Evolutionary conservation across 2,797 vertebrate genomes (phyloP), one percentile per base, ranked within the genome.

Genomic region (Xenentodon cancila): DNA sequence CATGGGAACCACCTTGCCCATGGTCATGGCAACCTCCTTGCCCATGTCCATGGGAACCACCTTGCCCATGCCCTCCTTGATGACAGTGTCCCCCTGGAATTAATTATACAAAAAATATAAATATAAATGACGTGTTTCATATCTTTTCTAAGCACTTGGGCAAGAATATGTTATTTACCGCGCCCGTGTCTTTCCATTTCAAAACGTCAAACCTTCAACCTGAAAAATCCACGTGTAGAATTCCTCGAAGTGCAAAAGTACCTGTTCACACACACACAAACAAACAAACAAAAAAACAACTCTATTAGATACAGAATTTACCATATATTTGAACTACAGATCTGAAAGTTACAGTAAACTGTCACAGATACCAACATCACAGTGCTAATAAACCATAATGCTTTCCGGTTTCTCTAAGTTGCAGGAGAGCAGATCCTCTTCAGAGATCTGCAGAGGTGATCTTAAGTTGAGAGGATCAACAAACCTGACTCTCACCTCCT

Each of bases 391-490:
- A 3, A 18, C 13, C 0, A 2, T 18, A 7, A 8, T 18, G 4
- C 2, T 12, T 1, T 34, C 9, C 19, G 3, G 9, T 3, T 15
- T 37, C 8, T 32, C 9, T 7, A 27, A n/a, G 20, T 13, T 5
- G 22, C 27, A 47, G 27, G 11, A 20, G 12, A 40, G 16, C 7
- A 44, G 44, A 48, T 32, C 40, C n/a, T 8, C 40, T 44, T 55
- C 47, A 49, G 49, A 61, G 45, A 11, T 22, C 25, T 34, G 30
- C 1, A 5, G 21, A 58, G 45, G 19, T 47, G 32, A 59, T 65
- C 76, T 68, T 52, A 16, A 18, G 68, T 22, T 51, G 66, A 22
- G 50, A 37, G 8, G 64, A 40, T 63, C 64, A 18, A 51, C 69
- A 49, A 51, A 27, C 0, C 3, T 25, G 15, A 40, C 12, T 1